These are phyloP conservation scores for Cylloceria caligata DNA, from an alignment of 2,888 invertebrate genomes.

Conservation along the genomic window DNA sequence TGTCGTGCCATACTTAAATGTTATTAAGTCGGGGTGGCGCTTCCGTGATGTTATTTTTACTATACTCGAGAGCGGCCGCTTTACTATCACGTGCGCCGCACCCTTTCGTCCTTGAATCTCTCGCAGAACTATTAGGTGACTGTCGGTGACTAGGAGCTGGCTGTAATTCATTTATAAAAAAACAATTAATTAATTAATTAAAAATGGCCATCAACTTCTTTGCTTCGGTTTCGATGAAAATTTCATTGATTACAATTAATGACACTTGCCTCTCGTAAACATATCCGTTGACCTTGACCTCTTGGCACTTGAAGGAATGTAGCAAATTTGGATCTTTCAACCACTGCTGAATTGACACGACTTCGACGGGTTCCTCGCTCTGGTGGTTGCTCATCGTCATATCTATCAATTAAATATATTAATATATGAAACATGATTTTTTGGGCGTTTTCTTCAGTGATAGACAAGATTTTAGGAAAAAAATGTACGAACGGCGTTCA, in stretches of 20 bases:
- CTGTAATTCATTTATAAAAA: slow-evolving; percentile 85
- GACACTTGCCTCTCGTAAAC: slow-evolving; percentile 89
- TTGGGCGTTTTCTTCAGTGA: not conserved
- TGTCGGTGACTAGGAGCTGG: slow-evolving; percentile 93
- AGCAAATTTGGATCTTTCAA: slow-evolving; percentile 93
- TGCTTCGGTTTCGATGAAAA: no score
- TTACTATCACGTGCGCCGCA: slow-evolving; percentile 93
- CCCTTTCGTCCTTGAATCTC: slow-evolving; percentile 92
- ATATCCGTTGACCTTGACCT: slow-evolving; percentile 95
- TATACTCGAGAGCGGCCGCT: slow-evolving; percentile 95
- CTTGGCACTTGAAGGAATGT: slow-evolving; percentile 95
- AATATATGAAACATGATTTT: slow-evolving; percentile 55
- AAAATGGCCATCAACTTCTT: no score
- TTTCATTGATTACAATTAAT: no score
- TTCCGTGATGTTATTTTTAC: slow-evolving; percentile 99
- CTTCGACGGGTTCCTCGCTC: slow-evolving; percentile 90
- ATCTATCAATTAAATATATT: slow-evolving; percentile 72
- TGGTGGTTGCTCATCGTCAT: slow-evolving; percentile 83
- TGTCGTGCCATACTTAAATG: slow-evolving; percentile 97
- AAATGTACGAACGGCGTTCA: not conserved
- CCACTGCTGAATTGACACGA: slow-evolving; percentile 92
- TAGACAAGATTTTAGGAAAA: not conserved
- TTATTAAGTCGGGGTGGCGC: slow-evolving; percentile 97
- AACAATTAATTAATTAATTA: no score
- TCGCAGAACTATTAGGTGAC: slow-evolving; percentile 94